Evolutionary conservation across 1,140 invertebrate species (phyloP).

Genomic region (Ostrea edulis): DNA sequence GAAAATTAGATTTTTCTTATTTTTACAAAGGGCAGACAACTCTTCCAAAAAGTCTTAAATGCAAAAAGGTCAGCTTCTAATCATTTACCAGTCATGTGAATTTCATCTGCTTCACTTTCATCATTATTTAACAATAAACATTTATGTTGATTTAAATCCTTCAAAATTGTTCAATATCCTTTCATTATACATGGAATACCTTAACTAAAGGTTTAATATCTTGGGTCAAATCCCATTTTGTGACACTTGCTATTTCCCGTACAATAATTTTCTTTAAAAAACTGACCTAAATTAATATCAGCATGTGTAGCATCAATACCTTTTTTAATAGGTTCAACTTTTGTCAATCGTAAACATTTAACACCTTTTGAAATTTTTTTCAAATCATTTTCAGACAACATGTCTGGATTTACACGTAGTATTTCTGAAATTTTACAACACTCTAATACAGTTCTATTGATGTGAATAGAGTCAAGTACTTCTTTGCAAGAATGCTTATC

Average conservation of each 20-base stretch:
- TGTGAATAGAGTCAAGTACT: not conserved
- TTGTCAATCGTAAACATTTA: not conserved
- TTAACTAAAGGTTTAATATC: constrained; percentile 18
- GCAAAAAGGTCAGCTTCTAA: no score
- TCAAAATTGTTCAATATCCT: no score
- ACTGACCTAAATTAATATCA: no score
- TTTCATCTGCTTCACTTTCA: no score
- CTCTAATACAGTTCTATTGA: constrained; percentile 34
- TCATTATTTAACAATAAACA: no score
- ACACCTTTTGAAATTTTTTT: constrained; percentile 40
- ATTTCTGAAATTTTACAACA: not conserved
- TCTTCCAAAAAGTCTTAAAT: no score
- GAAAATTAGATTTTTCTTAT: no score
- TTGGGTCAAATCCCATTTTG: constrained; percentile 17
- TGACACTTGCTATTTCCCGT: constrained; percentile 37
- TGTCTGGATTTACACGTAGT: constrained; percentile 26
- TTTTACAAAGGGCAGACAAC: no score
- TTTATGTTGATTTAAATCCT: no score
- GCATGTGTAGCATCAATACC: constrained; percentile 41
- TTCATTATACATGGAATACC: no score
- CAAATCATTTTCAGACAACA: constrained; percentile 21
- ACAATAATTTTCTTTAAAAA: constrained; percentile 42
- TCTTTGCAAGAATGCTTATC: constrained; percentile 9
- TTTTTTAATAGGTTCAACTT: constrained; percentile 31
- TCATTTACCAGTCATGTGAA: no score